Evolutionary conservation across 2,888 invertebrate species (phyloP).

Genomic region (Hipparchia semele): DNA sequence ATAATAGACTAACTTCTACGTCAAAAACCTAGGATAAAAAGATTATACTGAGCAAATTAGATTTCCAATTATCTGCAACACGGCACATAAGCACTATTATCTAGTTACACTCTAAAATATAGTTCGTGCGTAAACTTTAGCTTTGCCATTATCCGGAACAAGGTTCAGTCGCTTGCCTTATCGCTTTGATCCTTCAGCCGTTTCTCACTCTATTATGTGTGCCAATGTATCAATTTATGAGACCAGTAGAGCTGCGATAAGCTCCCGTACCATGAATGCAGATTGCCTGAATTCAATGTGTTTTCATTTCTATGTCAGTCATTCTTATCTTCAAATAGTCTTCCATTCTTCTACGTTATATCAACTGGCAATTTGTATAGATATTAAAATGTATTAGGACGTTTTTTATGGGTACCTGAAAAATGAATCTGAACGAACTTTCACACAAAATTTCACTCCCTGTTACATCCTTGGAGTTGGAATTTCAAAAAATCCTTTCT

Average conservation of each 20-base stretch:
- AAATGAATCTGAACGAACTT: too few species aligned
- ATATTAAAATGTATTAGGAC: too few species aligned
- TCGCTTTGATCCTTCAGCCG: slow-evolving; percentile 12
- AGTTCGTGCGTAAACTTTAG: neutral
- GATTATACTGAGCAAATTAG: too few species aligned
- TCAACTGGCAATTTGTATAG: neutral
- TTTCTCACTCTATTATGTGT: slow-evolving; percentile 9
- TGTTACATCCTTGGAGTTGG: too few species aligned
- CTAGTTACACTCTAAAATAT: neutral
- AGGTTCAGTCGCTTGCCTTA: slow-evolving; percentile 13
- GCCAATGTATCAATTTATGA: slow-evolving; percentile 16
- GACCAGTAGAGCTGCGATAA: slow-evolving; percentile 19
- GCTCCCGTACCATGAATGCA: slow-evolving; percentile 13
- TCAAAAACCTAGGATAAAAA: too few species aligned
- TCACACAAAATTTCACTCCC: too few species aligned
- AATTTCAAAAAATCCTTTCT: too few species aligned
- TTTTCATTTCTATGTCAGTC: neutral
- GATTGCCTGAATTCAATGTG: slow-evolving; percentile 15
- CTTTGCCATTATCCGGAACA: neutral
- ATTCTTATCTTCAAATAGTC: neutral
- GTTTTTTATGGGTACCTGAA: too few species aligned
- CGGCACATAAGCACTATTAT: neutral
- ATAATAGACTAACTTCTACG: too few species aligned
- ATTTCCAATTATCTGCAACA: neutral
- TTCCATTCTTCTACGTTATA: too few species aligned